Evolutionary conservation across 2,113 vertebrate genomes (phyloP), one percentile per base, ranked within the genome.

Genomic region (Symphodus melops): DNA sequence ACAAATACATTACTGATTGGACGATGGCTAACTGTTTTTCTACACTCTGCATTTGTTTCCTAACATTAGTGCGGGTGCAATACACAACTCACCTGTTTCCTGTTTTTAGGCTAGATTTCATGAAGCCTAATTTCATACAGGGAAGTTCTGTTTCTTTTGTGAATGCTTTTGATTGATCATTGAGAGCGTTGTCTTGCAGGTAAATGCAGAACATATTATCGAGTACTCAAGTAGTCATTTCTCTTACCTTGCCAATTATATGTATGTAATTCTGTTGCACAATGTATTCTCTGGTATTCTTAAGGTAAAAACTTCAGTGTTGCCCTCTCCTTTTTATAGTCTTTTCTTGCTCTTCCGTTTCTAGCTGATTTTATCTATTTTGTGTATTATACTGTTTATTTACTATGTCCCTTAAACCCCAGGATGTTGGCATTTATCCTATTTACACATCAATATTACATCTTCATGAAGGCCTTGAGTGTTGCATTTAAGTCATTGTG

Each of bases 381-480:
- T 84, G 61, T 83, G 75, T 88, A 88, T 91, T 92, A 86, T 74
- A 72, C 73, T 89, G 87, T 94, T 95, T 96, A 95, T 96, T 96
- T 96, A 94, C 94, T 93, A 91, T 92, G 66, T 91, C 95, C 93
- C 88, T 93, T 90, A 88, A 92, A 94, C 93, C 94, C 94, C 93
- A 95, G 94, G 95, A 95, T 97, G 96, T 96, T 97, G 96, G 94
- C 97, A 96, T 98, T 96, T 97, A 95, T 96, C 95, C 96, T 97
- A 95, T 97, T 98, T 98, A 96, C 95, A 97, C 95, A 96, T 94
- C 94, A 95, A 96, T 97, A 97, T 98, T 96, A 96, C 96, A 95
- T 97, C 95, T 95, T 95, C 94, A 95, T 92, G 92, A 96, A 93
- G 96, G 94, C 92, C 92, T 93, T 90, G 93, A 93, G 94, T 95